These are phyloP conservation scores for Lepisosteus oculatus DNA, from an alignment of 2,113 vertebrate genomes.

Conservation along the genomic window DNA sequence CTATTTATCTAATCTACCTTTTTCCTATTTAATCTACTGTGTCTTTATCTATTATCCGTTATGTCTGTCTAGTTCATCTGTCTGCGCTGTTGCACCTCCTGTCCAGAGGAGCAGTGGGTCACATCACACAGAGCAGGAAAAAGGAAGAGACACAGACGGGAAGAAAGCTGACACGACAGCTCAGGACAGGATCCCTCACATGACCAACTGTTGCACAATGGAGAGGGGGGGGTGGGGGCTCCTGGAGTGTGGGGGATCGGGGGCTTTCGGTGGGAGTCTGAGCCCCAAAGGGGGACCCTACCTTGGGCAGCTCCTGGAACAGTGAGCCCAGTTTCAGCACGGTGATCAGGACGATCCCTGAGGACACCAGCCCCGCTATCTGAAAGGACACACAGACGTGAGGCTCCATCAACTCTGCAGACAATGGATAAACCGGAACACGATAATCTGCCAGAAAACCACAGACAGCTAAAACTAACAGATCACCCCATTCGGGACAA, in stretches of 20 bases:
- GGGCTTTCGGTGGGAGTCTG: background rate
- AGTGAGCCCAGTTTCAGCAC: constrained; percentile 83
- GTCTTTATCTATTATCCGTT: too few species aligned
- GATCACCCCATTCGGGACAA: too few species aligned
- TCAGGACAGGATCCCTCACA: background rate
- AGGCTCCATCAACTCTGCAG: background rate
- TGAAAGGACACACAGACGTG: constrained; percentile 43
- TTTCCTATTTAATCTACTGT: too few species aligned
- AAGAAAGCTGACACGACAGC: background rate
- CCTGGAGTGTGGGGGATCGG: too few species aligned
- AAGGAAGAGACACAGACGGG: background rate
- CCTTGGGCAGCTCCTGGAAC: constrained; percentile 86
- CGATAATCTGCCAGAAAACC: too few species aligned
- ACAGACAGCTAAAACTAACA: too few species aligned
- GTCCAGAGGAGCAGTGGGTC: too few species aligned
- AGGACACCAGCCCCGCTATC: constrained; percentile 76
- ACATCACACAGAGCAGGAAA: constrained; percentile 12
- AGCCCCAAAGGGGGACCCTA: constrained; percentile 38
- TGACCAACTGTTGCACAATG: constrained; percentile 7
- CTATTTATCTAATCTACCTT: too few species aligned
- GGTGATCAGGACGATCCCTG: constrained; percentile 79
- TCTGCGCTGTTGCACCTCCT: too few species aligned
- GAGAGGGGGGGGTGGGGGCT: background rate
- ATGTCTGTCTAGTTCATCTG: too few species aligned
- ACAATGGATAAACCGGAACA: too few species aligned